Base-by-base conservation (phyloP, 2,888 invertebrate genomes). In the Sphaerophoria rueppellii region DNA sequence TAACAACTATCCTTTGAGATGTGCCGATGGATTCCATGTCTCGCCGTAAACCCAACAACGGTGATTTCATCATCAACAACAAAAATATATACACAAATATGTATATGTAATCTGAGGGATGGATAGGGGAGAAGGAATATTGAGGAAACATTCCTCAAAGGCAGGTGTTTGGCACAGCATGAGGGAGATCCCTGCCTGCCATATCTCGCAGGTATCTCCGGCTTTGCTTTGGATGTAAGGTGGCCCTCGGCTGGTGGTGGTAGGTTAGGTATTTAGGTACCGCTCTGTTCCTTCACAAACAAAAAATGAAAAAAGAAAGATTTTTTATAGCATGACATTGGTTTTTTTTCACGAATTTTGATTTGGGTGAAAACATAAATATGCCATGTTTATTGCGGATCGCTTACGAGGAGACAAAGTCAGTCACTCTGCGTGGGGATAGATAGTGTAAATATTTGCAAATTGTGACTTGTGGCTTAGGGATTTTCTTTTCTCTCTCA, bases 131-230 rank as follows among this genome's bases (percentile, higher is more conserved):
- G 46, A 43, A 43, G 43, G 50, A 61, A 71, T 54, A 67, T 61
- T 57, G 55, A 65, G 52, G 57, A 71, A 75, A 61, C 80, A 83
- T 83, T 83, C 83, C 83, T 80, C 32, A 52, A 67, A 71, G 79
- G 83, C 83, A 83, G 83, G 83, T 83, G 83, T 83, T 82, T 69
- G 55, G 43, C 75, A 48, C 79, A 71, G 79, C 75, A 83, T 74
- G 79, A 69, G 72, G 79, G 79, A 69, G 72, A 78, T 82, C 48
- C 67, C 57, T 32, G 24, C 34, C 43, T 32, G 24, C 34, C 43
- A 46, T 32, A 40, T 58, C 35, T 34, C 34, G 24, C 50, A 67
- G 52, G 52, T 37, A 48, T 32, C 12, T 16, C 43, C 14, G 3
- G 5, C 12, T 24, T 24, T 24, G 24, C 1, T 24, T 24, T 24